Conservation (phyloP, 2,888 invertebrate genomes). For the Timema podura region DNA sequence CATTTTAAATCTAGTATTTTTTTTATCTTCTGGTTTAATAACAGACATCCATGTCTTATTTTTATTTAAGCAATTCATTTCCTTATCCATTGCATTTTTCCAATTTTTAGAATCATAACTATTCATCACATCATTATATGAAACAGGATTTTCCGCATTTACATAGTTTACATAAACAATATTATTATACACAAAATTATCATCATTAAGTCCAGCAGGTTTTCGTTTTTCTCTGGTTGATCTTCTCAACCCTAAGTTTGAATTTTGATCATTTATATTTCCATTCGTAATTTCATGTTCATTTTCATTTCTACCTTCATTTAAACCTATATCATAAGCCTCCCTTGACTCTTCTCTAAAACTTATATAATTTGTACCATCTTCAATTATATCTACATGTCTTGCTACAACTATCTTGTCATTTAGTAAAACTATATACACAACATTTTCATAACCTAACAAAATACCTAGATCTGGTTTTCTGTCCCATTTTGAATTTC, state of each 20-base stretch:
- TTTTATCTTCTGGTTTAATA: no score
- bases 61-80: neutral
- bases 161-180: neutral
- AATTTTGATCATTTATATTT: neutral
- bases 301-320: neutral
- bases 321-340: neutral
- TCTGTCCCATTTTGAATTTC: slow-evolving; percentile 7
- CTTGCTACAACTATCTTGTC: neutral
- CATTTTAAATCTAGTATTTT: no score
- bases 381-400: slow-evolving; percentile 5
- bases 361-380: neutral
- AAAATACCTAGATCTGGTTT: neutral
- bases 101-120: slow-evolving; percentile 5
- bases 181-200: neutral
- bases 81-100: slow-evolving; percentile 3
- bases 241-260: neutral
- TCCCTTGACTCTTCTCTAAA: neutral
- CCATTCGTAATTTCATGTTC: neutral
- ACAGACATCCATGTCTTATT: neutral
- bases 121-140: neutral
- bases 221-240: neutral
- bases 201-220: neutral
- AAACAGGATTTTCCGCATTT: neutral
- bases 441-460: slow-evolving; percentile 2
- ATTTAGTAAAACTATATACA: neutral